phyloP scores from a whole-genome alignment of 2,888 invertebrate species.

The Luffia ferchaultella region DNA sequence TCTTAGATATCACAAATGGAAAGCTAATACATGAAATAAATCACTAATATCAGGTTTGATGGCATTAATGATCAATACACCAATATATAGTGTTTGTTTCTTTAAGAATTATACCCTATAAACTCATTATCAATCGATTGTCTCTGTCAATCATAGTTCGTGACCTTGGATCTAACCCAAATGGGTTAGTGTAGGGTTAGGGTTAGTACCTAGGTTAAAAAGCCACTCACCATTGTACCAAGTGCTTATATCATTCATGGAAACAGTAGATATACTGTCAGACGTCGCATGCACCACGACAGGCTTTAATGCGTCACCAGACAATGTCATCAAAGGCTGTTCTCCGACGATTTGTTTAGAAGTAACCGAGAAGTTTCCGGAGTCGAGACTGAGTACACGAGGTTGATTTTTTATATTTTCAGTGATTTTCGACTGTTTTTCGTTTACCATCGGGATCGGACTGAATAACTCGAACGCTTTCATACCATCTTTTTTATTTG shows the following conservation, averaged over 20 bases:
- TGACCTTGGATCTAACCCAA: too few relatives aligned
- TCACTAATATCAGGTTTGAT: too few relatives aligned
- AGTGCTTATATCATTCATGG: conserved; percentile 70
- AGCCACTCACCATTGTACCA: conserved; percentile 71
- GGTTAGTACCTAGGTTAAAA: too few relatives aligned
- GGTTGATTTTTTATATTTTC: conserved; percentile 39
- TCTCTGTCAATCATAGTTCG: too few relatives aligned
- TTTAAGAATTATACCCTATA: too few relatives aligned
- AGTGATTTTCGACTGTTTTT: conserved; percentile 42
- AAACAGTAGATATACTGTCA: conserved; percentile 56
- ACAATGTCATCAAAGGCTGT: conserved; percentile 35
- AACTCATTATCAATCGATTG: too few relatives aligned
- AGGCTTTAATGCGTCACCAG: conserved; percentile 43
- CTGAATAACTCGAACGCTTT: conserved; percentile 61
- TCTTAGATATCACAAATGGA: too few relatives aligned
- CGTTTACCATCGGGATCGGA: conserved; percentile 51
- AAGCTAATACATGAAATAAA: too few relatives aligned
- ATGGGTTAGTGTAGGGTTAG: too few relatives aligned
- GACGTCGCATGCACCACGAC: conserved; percentile 40
- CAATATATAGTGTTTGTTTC: too few relatives aligned
- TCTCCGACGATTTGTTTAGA: conserved; percentile 36
- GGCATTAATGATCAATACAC: too few relatives aligned
- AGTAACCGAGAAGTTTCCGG: conserved; percentile 47
- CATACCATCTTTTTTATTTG: conserved; percentile 24
- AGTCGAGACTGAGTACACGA: conserved; percentile 44